Conservation (phyloP, 2,797 vertebrate species). For the Hyperoplus immaculatus region DNA sequence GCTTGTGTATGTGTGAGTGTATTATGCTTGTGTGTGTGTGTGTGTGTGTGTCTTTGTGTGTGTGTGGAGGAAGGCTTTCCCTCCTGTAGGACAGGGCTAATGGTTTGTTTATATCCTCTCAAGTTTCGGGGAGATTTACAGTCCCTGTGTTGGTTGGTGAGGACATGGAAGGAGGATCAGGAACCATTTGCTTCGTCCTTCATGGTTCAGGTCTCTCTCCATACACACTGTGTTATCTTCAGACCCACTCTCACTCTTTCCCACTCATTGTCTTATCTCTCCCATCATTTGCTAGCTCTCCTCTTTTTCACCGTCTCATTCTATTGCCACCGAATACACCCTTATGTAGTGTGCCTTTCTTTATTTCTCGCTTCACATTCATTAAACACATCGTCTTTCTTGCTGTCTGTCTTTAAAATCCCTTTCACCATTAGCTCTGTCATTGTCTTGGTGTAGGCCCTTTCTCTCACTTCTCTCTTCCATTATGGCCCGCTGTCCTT, state of each 20-base stretch:
- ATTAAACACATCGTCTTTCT: constrained; percentile 1
- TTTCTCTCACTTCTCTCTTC: constrained; percentile 15
- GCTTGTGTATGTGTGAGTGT: neutral
- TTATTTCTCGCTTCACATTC: constrained; percentile 12
- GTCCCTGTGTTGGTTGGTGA: constrained; percentile 46
- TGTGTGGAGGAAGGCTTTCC: constrained; percentile 6
- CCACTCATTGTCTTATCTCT: neutral
- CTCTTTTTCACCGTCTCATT: neutral
- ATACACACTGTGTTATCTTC: constrained; percentile 13
- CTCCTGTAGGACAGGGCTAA: constrained; percentile 45
- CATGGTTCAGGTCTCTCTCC: constrained; percentile 16
- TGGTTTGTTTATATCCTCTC: constrained; percentile 77
- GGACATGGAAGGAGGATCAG: constrained; percentile 39
- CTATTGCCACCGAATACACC: neutral
- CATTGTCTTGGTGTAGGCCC: constrained; percentile 3
- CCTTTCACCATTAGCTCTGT: constrained; percentile 22
- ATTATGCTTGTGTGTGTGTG: constrained; percentile 2
- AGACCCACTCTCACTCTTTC: neutral
- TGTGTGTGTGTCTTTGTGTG: constrained; percentile 15
- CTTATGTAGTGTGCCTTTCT: neutral
- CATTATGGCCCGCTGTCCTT: constrained; percentile 9
- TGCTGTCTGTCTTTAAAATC: neutral
- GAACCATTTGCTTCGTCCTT: constrained; percentile 34
- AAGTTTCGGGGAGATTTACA: constrained; percentile 76
- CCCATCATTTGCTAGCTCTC: neutral